These are phyloP conservation scores for Diabrotica virgifera DNA, from an alignment of 1,140 invertebrate species.

Conservation along the genomic window DNA sequence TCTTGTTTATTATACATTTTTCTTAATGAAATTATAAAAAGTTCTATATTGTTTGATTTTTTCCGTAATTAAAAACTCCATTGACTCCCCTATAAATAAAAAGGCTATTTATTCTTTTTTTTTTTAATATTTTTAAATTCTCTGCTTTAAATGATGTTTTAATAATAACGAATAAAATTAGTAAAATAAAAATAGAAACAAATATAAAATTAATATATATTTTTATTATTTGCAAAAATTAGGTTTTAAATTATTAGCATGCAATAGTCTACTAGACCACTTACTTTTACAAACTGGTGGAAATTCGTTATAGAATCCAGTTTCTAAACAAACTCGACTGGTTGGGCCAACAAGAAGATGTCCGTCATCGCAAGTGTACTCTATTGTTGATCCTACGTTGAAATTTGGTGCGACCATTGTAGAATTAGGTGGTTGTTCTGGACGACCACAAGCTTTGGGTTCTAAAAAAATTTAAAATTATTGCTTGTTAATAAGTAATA, in stretches of 20 bases:
- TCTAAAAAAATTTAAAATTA: constrained; percentile 54
- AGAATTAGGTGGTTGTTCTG: constrained; percentile 90
- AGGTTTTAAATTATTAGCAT: too few relatives aligned
- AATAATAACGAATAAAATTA: too few relatives aligned
- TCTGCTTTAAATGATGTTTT: too few relatives aligned
- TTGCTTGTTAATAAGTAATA: too few relatives aligned
- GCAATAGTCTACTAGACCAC: constrained; percentile 36
- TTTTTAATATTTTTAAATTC: too few relatives aligned
- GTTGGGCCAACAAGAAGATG: constrained; percentile 83
- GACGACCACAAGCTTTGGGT: constrained; percentile 83
- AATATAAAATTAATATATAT: background rate
- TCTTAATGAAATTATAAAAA: too few relatives aligned
- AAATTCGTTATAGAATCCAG: constrained; percentile 91
- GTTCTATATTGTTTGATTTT: too few relatives aligned
- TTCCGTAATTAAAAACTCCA: too few relatives aligned
- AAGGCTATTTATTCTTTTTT: too few relatives aligned
- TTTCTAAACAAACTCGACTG: constrained; percentile 79
- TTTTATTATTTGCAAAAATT: too few relatives aligned
- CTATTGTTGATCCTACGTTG: constrained; percentile 81
- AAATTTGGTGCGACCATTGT: constrained; percentile 74
- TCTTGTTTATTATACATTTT: too few relatives aligned
- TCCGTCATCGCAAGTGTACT: constrained; percentile 83
- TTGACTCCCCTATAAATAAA: too few relatives aligned
- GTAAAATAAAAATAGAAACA: background rate
- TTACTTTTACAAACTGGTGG: constrained; percentile 91